Base-by-base conservation (phyloP, 2,797 vertebrate species). In the Staurois parvus region DNA sequence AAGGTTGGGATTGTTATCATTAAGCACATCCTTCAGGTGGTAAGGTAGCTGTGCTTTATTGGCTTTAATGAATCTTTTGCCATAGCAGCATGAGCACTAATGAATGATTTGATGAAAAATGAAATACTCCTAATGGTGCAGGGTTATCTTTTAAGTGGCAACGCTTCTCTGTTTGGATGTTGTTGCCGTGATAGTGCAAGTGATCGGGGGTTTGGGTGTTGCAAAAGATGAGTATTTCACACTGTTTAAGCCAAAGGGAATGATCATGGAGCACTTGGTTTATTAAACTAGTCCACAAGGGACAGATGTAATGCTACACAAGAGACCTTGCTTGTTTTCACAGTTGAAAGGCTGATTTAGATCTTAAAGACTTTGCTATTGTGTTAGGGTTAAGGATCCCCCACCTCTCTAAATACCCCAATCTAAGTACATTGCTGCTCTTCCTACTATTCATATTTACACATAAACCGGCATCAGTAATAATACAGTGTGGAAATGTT, bases 61-160 rank as follows among this genome's bases (percentile, higher is more conserved):
- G 82, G 32, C 67, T 89, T 83, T 88, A 77, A 85, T 87, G 85
- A 87, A 88, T 90, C 84, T 81, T 59, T 0, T 85, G 80, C 75
- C 85, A 3, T 82, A 87, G 74, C 84, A 87, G 74, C 84, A 85
- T 72, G 48, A 52, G 29, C 84, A 72, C 85, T 92, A 86, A 89
- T 88, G 87, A 90, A 91, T 88, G 69, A 87, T 91, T 91, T 93
- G 88, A 83, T 32, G 34, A 87, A 83, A 83, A 88, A 89, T 84
- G 83, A 40, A 82, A 89, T 82, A 84, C 87, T 79, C 56, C 66
- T 86, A 29, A 87, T 85, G 84, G 56, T 86, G 86, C 79, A 88
- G 73, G 77, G 91, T 91, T 59, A 59, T 92, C 82, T 93, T 93
- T 91, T 86, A 87, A 88, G 86, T 91, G 82, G 79, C 83, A 83